Percentiles rank a stretch among this genome's conserved stretches.
Evolutionary conservation across 35 echinoderm and acorn worm species (phyloP).

Genomic region (Strongylocentrotus purpuratus): DNA sequence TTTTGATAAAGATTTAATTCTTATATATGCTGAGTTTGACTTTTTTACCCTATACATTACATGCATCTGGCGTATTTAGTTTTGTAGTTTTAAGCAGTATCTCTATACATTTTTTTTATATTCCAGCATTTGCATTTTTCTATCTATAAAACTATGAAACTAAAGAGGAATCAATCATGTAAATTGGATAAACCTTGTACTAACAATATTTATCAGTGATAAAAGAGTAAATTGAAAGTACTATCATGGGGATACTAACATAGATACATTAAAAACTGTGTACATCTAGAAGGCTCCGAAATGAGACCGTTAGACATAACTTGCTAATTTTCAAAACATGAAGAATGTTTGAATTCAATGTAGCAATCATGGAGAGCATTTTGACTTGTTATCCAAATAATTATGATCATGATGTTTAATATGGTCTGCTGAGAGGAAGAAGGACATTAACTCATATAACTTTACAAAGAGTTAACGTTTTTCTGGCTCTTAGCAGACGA

Average conservation of each 20-base stretch:
- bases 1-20: background rate
- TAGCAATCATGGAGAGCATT: no score
- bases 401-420: no score
- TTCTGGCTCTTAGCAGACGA: no score
- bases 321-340: no score
- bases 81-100: background rate
- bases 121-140: slow-evolving; percentile 1
- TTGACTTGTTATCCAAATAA: no score
- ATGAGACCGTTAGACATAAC: no score
- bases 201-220: background rate
- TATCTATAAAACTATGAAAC: background rate
- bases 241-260: background rate
- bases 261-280: no score
- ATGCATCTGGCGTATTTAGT: background rate
- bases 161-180: background rate
- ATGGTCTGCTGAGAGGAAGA: no score
- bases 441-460: no score
- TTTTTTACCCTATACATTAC: background rate
- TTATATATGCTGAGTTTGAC: background rate
- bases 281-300: no score
- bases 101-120: background rate
- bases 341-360: no score
- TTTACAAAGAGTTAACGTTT: no score
- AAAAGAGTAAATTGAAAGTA: background rate
- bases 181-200: background rate